Percentiles rank a stretch among this genome's conserved stretches.
phyloP scores from a whole-genome alignment of 1,140 invertebrate species.

The Sycophila sp. region DNA sequence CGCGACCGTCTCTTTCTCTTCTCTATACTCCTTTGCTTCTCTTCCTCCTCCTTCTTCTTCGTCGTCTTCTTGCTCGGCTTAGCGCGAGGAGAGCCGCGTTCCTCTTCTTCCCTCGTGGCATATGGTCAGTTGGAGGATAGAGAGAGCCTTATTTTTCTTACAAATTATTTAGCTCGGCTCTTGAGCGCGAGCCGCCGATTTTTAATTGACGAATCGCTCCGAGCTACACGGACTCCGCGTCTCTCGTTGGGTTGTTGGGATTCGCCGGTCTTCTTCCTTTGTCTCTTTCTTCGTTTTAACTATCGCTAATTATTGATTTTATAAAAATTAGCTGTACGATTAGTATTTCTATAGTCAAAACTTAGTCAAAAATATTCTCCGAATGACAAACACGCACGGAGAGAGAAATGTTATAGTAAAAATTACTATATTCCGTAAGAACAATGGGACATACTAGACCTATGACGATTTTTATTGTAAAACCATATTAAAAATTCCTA shows the following conservation, averaged over 20 bases:
- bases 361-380: no score
- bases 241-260: conserved; percentile 13
- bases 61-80: background rate
- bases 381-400: no score
- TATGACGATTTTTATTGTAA: no score
- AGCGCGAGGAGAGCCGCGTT: background rate
- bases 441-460: no score
- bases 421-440: no score
- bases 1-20: background rate
- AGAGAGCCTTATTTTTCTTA: conserved; percentile 49
- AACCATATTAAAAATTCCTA: no score
- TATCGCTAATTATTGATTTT: no score
- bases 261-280: background rate
- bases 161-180: conserved; percentile 52
- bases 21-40: background rate
- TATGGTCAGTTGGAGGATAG: conserved; percentile 48
- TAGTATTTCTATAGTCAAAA: no score
- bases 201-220: conserved; percentile 30
- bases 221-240: no score
- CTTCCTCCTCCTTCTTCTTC: no score
- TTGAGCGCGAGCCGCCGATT: background rate
- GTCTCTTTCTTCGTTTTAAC: background rate
- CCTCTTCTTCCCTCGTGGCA: conserved; percentile 46
- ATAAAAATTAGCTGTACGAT: no score
- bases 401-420: no score